Evolutionary conservation across 2,888 invertebrate genomes (phyloP).

Genomic region (Phaonia tiefii): DNA sequence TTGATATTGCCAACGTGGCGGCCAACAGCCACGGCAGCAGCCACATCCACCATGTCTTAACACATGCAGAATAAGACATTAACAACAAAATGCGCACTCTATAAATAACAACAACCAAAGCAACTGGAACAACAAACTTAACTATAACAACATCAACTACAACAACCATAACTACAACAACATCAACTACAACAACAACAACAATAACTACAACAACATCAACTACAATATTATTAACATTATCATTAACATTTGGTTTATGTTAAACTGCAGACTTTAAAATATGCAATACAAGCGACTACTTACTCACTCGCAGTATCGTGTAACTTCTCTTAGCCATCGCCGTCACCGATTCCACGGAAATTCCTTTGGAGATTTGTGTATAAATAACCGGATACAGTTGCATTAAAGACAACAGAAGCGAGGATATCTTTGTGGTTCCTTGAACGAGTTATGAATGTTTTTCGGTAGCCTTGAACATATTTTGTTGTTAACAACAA

Average conservation of each 20-base stretch:
- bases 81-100: slow-evolving; percentile 61
- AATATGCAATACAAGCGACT: slow-evolving; percentile 26
- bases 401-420: slow-evolving; percentile 13
- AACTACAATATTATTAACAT: not conserved
- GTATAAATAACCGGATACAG: slow-evolving; percentile 2
- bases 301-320: not conserved
- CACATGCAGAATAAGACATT: slow-evolving; percentile 56
- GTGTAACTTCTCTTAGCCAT: not conserved
- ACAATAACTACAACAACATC: slow-evolving; percentile 5
- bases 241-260: slow-evolving; percentile 39
- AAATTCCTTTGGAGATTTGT: not conserved
- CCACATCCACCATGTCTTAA: slow-evolving; percentile 26
- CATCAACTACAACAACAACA: not conserved
- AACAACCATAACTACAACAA: slow-evolving; percentile 8
- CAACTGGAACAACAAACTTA: slow-evolving; percentile 29
- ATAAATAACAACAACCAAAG: slow-evolving; percentile 59
- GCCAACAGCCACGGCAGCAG: not conserved
- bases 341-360: not conserved
- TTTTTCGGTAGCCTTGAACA: slow-evolving; percentile 46
- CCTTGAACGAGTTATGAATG: slow-evolving; percentile 54
- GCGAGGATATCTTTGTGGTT: slow-evolving; percentile 11
- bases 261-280: slow-evolving; percentile 46
- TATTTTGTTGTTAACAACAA: slow-evolving; percentile 37
- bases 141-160: not conserved
- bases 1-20: slow-evolving; percentile 11